Conservation (phyloP, 2,888 invertebrate species). For the Idaea biselata region DNA sequence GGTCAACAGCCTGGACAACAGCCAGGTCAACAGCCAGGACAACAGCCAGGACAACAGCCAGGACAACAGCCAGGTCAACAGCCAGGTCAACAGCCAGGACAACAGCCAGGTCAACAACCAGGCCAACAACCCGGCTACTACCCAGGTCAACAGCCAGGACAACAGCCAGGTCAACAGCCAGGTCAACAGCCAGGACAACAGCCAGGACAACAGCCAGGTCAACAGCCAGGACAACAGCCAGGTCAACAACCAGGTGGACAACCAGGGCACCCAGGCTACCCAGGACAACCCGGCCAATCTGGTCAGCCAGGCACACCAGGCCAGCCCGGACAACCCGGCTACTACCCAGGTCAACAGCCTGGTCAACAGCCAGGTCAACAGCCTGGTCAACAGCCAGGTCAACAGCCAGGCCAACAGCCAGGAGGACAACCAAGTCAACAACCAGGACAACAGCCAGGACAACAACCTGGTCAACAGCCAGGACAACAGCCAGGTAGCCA, state of each 20-base stretch:
- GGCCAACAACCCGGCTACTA: too few relatives aligned
- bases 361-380: conserved; percentile 26
- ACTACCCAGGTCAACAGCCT: conserved; percentile 34
- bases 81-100: too few relatives aligned
- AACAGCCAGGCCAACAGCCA: conserved; percentile 23
- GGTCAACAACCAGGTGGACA: conserved; percentile 13
- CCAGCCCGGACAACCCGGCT: conserved; percentile 37
- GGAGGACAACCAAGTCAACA: conserved; percentile 26
- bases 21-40: conserved; percentile 26
- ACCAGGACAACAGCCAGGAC: conserved; percentile 33
- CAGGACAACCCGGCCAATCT: conserved; percentile 27
- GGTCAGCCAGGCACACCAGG: conserved; percentile 36
- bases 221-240: conserved; percentile 15
- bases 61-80: conserved; percentile 6
- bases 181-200: conserved; percentile 29
- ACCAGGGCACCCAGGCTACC: conserved; percentile 21
- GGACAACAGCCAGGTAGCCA: conserved; percentile 18
- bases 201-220: conserved; percentile 32
- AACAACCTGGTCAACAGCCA: conserved; percentile 21
- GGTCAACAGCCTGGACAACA: conserved; percentile 19
- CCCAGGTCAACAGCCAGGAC: conserved; percentile 25
- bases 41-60: conserved; percentile 30
- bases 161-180: conserved; percentile 24
- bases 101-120: too few relatives aligned
- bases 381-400: conserved; percentile 26